Conservation (phyloP, 1,140 invertebrate genomes). For the Listronotus oregonensis region DNA sequence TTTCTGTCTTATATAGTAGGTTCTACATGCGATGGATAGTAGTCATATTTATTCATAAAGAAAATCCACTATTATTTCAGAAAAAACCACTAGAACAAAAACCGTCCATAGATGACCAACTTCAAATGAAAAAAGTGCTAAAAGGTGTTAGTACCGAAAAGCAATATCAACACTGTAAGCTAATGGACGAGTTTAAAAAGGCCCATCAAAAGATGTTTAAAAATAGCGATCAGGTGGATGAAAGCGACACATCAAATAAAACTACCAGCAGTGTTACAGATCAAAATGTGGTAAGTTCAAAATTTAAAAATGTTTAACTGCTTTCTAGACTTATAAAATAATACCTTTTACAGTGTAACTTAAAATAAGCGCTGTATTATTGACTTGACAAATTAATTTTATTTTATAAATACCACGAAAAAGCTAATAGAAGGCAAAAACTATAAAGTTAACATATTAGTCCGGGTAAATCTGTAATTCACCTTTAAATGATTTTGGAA, state of each 20-base stretch:
- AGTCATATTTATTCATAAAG: neutral
- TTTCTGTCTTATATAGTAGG: no score
- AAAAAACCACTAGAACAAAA: constrained; percentile 52
- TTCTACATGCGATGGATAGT: no score
- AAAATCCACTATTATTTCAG: constrained; percentile 45
- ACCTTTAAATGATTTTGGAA: no score
- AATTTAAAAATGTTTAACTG: no score
- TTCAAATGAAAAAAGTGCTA: constrained; percentile 57
- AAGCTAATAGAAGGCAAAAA: no score
- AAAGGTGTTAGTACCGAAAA: constrained; percentile 60
- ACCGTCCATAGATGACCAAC: constrained; percentile 54
- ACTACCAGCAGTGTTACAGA: neutral
- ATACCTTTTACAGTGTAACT: no score
- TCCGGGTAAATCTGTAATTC: no score
- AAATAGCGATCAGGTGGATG: constrained; percentile 53
- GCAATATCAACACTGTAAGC: constrained; percentile 68
- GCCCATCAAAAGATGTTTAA: constrained; percentile 84
- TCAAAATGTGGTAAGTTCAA: neutral
- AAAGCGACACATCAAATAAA: constrained; percentile 9
- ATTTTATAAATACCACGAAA: no score
- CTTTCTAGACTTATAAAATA: neutral
- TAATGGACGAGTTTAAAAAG: constrained; percentile 87
- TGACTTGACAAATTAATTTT: no score
- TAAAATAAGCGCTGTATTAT: no score
- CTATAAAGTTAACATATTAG: no score